Conservation (phyloP, 2,888 invertebrate genomes). For the Caenorhabditis parvicauda region DNA sequence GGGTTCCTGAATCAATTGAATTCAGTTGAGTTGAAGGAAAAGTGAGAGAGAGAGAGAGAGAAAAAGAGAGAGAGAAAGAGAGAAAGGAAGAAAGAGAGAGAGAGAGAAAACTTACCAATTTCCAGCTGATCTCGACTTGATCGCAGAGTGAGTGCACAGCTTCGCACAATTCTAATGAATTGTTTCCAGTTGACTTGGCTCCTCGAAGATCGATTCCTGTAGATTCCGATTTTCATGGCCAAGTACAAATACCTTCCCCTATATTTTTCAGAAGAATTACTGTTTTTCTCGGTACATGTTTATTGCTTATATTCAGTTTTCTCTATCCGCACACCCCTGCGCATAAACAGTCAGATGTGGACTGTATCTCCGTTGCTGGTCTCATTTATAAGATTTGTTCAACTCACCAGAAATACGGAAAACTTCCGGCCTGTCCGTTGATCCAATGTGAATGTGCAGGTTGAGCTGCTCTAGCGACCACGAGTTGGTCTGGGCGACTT, state of each 20-base stretch:
- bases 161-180: slow-evolving; percentile 81
- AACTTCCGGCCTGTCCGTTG: slow-evolving; percentile 66
- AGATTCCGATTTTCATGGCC: slow-evolving; percentile 53
- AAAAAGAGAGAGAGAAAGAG: no score
- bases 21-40: no score
- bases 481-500: slow-evolving; percentile 82
- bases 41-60: no score
- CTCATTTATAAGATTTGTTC: neutral
- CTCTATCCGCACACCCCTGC: no score
- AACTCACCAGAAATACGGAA: slow-evolving; percentile 65
- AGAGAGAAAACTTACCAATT: slow-evolving; percentile 13
- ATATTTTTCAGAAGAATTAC: neutral
- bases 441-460: slow-evolving; percentile 69
- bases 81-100: no score
- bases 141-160: slow-evolving; percentile 66
- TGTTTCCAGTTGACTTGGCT: slow-evolving; percentile 85
- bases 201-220: slow-evolving; percentile 89
- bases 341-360: no score
- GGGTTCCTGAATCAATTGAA: slow-evolving; percentile 69
- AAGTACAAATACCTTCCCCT: neutral
- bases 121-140: slow-evolving; percentile 34
- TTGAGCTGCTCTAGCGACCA: slow-evolving; percentile 90
- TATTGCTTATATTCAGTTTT: no score
- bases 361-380: neutral
- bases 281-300: neutral